Evolutionary conservation across 2,797 vertebrate species (phyloP).

Genomic region (Varecia variegata): DNA sequence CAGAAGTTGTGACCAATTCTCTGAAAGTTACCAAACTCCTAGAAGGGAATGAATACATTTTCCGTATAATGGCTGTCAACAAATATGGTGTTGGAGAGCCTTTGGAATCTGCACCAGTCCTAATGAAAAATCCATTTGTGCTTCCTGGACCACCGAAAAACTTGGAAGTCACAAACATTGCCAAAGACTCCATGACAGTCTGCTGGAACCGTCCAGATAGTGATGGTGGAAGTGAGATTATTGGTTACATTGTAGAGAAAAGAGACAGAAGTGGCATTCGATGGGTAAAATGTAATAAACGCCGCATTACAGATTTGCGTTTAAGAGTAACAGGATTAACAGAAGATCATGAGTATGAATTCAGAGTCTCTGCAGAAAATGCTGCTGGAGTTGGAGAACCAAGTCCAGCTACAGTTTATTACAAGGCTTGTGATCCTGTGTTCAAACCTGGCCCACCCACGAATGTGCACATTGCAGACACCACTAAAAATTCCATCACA

Average conservation of each 20-base stretch:
- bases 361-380: slow-evolving; percentile 97
- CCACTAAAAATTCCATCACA: slow-evolving; percentile 92
- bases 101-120: slow-evolving; percentile 89
- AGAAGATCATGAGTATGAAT: slow-evolving; percentile 97
- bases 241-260: slow-evolving; percentile 95
- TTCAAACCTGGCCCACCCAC: slow-evolving; percentile 96
- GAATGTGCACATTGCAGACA: slow-evolving; percentile 92
- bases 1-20: slow-evolving; percentile 89
- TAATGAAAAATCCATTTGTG: slow-evolving; percentile 96
- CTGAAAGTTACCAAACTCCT: slow-evolving; percentile 96
- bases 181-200: slow-evolving; percentile 96
- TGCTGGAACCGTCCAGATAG: slow-evolving; percentile 94
- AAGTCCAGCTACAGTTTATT: slow-evolving; percentile 93
- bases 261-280: slow-evolving; percentile 95
- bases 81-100: slow-evolving; percentile 93
- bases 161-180: slow-evolving; percentile 94
- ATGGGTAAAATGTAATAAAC: slow-evolving; percentile 98
- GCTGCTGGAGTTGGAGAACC: slow-evolving; percentile 93
- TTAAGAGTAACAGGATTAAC: slow-evolving; percentile 94
- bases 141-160: slow-evolving; percentile 93
- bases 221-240: slow-evolving; percentile 95
- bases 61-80: slow-evolving; percentile 98
- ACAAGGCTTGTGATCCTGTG: slow-evolving; percentile 95
- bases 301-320: slow-evolving; percentile 94
- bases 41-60: slow-evolving; percentile 97